Conservation (phyloP, 1,140 invertebrate species). For the Solenopsis fugax region DNA sequence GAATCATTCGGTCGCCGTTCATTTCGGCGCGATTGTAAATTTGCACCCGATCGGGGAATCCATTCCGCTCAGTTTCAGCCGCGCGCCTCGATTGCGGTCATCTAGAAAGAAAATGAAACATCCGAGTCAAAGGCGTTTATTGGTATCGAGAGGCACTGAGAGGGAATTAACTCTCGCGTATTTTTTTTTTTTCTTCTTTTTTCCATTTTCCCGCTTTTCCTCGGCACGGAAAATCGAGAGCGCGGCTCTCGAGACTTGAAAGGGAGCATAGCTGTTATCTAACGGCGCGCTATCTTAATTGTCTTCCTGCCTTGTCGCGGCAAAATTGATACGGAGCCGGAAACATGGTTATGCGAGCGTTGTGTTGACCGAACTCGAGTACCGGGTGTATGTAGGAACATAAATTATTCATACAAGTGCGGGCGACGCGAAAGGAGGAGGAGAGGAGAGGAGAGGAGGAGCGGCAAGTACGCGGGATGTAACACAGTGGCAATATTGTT, state of each 20-base stretch:
- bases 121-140: constrained; percentile 2
- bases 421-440: background rate
- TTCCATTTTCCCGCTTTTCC: background rate
- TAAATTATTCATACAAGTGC: constrained; percentile 60
- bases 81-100: background rate
- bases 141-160: background rate
- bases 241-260: background rate
- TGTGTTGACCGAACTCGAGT: constrained; percentile 30
- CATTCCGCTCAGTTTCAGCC: background rate
- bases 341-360: constrained; percentile 47
- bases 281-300: constrained; percentile 59
- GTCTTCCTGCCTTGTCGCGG: constrained; percentile 50
- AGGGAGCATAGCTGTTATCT: constrained; percentile 19
- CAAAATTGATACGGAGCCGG: constrained; percentile 62
- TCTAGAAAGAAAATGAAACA: background rate
- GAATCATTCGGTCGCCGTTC: background rate
- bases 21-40: constrained; percentile 33
- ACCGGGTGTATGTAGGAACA: constrained; percentile 29
- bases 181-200: background rate
- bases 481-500: constrained; percentile 46
- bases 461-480: background rate
- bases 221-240: background rate
- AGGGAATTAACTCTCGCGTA: background rate
- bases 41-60: background rate
- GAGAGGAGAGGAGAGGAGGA: background rate